Conservation (phyloP, 2,113 vertebrate genomes). For the Odontesthes bonariensis region DNA sequence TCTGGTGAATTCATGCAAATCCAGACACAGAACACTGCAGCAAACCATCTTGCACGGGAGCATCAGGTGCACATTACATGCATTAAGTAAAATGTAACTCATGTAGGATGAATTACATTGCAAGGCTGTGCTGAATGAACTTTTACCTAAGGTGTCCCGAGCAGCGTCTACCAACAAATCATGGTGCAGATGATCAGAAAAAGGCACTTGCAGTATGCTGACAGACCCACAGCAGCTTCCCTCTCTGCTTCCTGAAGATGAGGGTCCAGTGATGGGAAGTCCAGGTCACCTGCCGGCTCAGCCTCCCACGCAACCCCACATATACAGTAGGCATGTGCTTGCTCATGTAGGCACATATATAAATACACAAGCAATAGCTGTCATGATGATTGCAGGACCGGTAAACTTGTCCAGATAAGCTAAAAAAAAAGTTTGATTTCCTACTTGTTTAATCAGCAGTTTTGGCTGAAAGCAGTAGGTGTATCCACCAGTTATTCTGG, state of each 20-base stretch:
- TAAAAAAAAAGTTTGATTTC: neutral
- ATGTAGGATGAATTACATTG: neutral
- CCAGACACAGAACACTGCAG: neutral
- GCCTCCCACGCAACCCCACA: neutral
- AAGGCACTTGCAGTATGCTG: constrained; percentile 17
- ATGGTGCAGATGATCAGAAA: constrained; percentile 3
- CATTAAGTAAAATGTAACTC: constrained; percentile 23
- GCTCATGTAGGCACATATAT: constrained; percentile 16
- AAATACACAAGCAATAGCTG: neutral
- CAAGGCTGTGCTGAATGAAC: constrained; percentile 19
- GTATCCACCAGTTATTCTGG: constrained; percentile 8
- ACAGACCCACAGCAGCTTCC: constrained; percentile 38
- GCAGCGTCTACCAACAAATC: constrained; percentile 36
- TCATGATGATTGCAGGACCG: constrained; percentile 1
- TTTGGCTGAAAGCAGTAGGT: neutral
- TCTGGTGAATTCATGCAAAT: constrained; percentile 18
- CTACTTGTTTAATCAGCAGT: neutral
- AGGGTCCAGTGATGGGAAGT: constrained; percentile 52
- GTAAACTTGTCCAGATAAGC: neutral
- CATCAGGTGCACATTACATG: constrained; percentile 16
- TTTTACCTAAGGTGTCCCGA: constrained; percentile 12
- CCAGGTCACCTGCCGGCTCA: constrained; percentile 54
- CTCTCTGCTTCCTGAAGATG: constrained; percentile 52
- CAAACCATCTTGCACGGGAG: neutral
- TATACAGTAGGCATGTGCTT: neutral